Evolutionary conservation across 2,888 invertebrate species (phyloP).

Genomic region (Cynaeus angustus): DNA sequence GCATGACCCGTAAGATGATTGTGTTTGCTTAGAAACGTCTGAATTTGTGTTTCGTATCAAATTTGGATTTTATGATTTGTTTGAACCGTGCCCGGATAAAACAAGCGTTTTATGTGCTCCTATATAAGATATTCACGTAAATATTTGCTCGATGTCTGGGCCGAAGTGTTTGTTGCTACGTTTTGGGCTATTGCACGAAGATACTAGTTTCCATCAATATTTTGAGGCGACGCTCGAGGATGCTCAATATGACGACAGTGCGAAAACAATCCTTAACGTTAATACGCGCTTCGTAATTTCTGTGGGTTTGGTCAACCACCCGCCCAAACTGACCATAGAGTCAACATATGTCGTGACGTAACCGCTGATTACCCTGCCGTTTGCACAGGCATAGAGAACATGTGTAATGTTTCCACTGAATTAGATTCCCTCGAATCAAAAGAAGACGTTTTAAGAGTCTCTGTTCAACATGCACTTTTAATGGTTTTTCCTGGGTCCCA

Average conservation of each 20-base stretch:
- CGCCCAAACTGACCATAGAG: constrained; percentile 23
- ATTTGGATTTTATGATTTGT: constrained; percentile 50
- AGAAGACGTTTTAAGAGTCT: constrained; percentile 14
- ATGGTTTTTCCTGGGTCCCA: constrained; percentile 48
- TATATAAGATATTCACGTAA: constrained; percentile 47
- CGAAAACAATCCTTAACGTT: too few relatives aligned
- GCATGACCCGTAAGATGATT: constrained; percentile 43
- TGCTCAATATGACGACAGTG: too few relatives aligned
- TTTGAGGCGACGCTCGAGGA: neutral
- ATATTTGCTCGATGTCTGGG: constrained; percentile 43
- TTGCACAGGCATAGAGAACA: constrained; percentile 2
- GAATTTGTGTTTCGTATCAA: constrained; percentile 49
- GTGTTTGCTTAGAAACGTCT: constrained; percentile 46
- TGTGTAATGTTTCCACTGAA: constrained; percentile 22
- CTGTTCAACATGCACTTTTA: constrained; percentile 52
- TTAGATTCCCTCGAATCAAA: constrained; percentile 2
- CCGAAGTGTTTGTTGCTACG: constrained; percentile 37
- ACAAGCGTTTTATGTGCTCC: constrained; percentile 46
- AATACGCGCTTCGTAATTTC: too few relatives aligned
- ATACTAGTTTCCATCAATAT: constrained; percentile 2
- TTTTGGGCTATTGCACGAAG: neutral
- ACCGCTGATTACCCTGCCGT: neutral
- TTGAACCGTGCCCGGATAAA: constrained; percentile 47
- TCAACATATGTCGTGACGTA: constrained; percentile 24
- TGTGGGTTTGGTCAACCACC: constrained; percentile 14